Conservation (phyloP, 2,888 invertebrate genomes). For the Nemotelus pantherinus region DNA sequence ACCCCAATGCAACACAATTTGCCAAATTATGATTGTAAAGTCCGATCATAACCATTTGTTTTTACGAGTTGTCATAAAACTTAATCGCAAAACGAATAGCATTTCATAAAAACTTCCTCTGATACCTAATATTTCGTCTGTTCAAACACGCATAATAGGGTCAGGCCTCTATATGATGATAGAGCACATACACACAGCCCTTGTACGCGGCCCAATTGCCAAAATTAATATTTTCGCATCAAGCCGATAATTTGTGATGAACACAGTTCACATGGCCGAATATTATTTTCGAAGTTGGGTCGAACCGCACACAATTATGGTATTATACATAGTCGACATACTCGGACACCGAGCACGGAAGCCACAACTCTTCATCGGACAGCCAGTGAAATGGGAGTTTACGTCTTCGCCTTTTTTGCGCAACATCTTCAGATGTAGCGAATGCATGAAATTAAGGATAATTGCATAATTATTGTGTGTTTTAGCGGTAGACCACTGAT, state of each 20-base stretch:
- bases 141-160: neutral
- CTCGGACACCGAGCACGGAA: slow-evolving; percentile 25
- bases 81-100: slow-evolving; percentile 44
- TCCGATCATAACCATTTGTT: slow-evolving; percentile 46
- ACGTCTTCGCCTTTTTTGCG: neutral
- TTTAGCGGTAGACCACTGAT: slow-evolving; percentile 30
- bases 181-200: neutral
- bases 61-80: slow-evolving; percentile 45
- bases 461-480: slow-evolving; percentile 39
- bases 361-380: slow-evolving; percentile 8
- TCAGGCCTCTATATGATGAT: neutral
- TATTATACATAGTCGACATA: neutral
- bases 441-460: slow-evolving; percentile 43
- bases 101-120: slow-evolving; percentile 9
- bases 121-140: slow-evolving; percentile 1
- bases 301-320: slow-evolving; percentile 15
- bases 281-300: slow-evolving; percentile 20
- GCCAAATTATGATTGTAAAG: slow-evolving; percentile 34
- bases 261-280: slow-evolving; percentile 22
- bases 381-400: neutral
- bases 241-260: slow-evolving; percentile 38
- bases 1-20: slow-evolving; percentile 25
- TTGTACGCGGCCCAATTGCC: slow-evolving; percentile 4
- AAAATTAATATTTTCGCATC: slow-evolving; percentile 39
- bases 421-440: neutral